These are phyloP conservation scores for Chironomus tepperi DNA, from an alignment of 1,140 invertebrate species.

Conservation along the genomic window DNA sequence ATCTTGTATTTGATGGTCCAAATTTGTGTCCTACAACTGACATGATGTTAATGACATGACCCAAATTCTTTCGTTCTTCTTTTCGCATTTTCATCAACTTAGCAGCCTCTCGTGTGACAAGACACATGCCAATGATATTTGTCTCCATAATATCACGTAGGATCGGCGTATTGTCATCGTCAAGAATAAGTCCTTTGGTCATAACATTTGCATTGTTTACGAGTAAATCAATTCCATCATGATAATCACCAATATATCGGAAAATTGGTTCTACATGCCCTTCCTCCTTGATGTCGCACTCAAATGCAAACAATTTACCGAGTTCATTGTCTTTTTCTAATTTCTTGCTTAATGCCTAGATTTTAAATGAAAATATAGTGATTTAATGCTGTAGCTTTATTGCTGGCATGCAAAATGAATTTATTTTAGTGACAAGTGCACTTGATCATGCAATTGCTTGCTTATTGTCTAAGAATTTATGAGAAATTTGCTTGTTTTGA, in stretches of 20 bases:
- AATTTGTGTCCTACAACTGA: conserved; percentile 43
- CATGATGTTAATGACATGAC: conserved; percentile 48
- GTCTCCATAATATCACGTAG: conserved; percentile 43
- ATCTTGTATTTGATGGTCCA: conserved; percentile 26
- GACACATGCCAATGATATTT: conserved; percentile 47
- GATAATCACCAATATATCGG: conserved; percentile 45
- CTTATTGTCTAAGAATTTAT: no score
- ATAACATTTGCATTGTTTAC: conserved; percentile 60
- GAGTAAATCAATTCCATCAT: conserved; percentile 55
- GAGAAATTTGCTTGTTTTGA: no score
- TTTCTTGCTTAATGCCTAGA: background rate
- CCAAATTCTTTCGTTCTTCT: conserved; percentile 40
- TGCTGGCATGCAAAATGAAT: no score
- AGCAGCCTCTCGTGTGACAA: conserved; percentile 49
- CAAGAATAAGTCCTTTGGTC: conserved; percentile 35
- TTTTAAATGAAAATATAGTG: background rate
- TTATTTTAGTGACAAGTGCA: no score
- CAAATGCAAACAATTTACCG: conserved; percentile 40
- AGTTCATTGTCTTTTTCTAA: conserved; percentile 25
- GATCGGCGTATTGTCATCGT: conserved; percentile 36
- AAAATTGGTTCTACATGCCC: conserved; percentile 54
- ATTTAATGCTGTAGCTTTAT: no score
- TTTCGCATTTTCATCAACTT: conserved; percentile 45
- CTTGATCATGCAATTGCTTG: no score
- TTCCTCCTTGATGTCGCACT: conserved; percentile 51